Conservation (phyloP, 2,113 vertebrate genomes). For the Pituophis catenifer region DNA sequence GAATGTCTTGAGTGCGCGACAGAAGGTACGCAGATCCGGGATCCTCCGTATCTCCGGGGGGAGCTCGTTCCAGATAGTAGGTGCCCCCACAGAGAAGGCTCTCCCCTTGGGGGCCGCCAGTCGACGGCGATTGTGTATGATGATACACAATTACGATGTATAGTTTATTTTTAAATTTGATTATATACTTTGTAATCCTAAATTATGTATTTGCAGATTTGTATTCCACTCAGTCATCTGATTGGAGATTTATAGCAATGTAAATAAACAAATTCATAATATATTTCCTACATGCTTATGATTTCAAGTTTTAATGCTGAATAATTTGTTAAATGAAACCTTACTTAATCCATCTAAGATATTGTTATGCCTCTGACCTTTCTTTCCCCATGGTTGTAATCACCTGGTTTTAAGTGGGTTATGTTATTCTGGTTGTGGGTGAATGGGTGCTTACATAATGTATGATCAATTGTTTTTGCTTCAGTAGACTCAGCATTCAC, state of each 20-base stretch:
- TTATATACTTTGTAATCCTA: background rate
- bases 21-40: no score
- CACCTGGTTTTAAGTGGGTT: background rate
- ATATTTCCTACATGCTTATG: background rate
- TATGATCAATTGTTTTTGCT: background rate
- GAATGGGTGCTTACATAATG: background rate
- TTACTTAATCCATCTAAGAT: background rate
- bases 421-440: background rate
- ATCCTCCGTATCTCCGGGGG: no score
- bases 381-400: background rate
- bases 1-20: no score
- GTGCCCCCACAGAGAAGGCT: no score
- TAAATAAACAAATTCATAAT: background rate
- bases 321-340: background rate
- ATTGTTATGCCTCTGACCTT: background rate
- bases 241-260: background rate
- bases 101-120: no score
- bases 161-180: background rate
- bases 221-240: background rate
- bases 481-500: background rate
- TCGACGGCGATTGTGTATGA: background rate
- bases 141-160: background rate
- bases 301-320: background rate
- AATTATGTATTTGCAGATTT: background rate
- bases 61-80: no score